Conservation (phyloP, 2,888 invertebrate species). For the Harpalus rufipes region DNA sequence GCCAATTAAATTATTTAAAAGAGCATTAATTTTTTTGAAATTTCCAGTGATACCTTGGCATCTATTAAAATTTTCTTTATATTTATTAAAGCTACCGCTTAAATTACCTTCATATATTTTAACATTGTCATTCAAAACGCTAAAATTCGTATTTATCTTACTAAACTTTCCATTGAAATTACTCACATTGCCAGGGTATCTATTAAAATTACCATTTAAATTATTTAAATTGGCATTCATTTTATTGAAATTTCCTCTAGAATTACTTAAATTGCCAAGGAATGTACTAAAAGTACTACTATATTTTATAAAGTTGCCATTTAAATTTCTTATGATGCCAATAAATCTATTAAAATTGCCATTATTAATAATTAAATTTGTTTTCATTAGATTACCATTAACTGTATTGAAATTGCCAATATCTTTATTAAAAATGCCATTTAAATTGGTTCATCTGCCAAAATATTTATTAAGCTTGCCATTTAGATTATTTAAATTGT, state of each 20-base stretch:
- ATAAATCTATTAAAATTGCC: not conserved
- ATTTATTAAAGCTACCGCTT: conserved; percentile 2
- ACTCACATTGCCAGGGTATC: not conserved
- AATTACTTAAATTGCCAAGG: conserved; percentile 14
- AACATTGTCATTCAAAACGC: too few species aligned
- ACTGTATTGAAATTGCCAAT: not conserved
- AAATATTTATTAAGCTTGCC: conserved; percentile 10
- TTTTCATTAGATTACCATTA: too few species aligned
- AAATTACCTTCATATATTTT: not conserved
- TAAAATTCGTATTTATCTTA: not conserved
- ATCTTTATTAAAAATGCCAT: not conserved
- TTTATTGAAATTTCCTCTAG: not conserved
- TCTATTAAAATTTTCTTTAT: not conserved
- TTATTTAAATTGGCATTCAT: not conserved
- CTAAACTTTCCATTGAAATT: conserved; percentile 6
- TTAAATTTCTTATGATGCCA: conserved; percentile 8
- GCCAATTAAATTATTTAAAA: conserved; percentile 5
- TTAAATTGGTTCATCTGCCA: not conserved
- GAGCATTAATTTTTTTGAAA: not conserved
- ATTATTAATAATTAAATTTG: too few species aligned
- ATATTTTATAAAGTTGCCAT: not conserved
- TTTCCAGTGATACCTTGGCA: not conserved
- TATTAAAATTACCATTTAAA: not conserved
- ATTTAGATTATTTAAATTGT: conserved; percentile 25
- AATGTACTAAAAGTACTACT: not conserved